A percentile compares a stretch with the other conserved stretches of the same genome.
Evolutionary conservation across 2,888 invertebrate genomes (phyloP).

Genomic region (Apantesis nais): DNA sequence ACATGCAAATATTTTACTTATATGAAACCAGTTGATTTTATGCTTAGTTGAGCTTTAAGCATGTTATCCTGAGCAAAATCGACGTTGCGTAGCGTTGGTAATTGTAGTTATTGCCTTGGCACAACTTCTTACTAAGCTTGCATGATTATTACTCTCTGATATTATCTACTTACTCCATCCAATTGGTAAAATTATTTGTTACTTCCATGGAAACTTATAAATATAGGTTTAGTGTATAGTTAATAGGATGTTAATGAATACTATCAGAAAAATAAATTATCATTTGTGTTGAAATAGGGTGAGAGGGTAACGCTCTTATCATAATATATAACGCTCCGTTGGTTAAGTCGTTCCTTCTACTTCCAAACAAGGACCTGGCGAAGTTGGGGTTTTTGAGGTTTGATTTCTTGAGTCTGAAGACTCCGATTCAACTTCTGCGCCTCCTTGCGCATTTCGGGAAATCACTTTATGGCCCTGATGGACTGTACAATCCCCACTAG

Average conservation of each 20-base stretch:
- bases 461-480: no score
- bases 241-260: background rate
- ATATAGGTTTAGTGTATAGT: background rate
- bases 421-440: no score
- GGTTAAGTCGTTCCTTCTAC: no score
- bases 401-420: no score
- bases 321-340: no score
- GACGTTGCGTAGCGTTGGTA: constrained; percentile 12
- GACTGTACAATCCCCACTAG: no score
- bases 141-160: constrained; percentile 6
- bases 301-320: no score
- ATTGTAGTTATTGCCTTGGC: constrained; percentile 16
- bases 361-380: no score
- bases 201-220: background rate
- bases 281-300: no score
- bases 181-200: background rate
- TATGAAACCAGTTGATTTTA: constrained; percentile 12
- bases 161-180: constrained; percentile 10
- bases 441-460: no score
- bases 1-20: constrained; percentile 2
- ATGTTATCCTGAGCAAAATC: constrained; percentile 5
- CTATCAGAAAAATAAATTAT: background rate
- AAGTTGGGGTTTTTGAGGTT: no score
- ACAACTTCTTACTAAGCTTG: constrained; percentile 12
- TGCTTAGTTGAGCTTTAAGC: constrained; percentile 6